Base-by-base conservation (phyloP, 2,888 invertebrate species). In the Acleris literana region DNA sequence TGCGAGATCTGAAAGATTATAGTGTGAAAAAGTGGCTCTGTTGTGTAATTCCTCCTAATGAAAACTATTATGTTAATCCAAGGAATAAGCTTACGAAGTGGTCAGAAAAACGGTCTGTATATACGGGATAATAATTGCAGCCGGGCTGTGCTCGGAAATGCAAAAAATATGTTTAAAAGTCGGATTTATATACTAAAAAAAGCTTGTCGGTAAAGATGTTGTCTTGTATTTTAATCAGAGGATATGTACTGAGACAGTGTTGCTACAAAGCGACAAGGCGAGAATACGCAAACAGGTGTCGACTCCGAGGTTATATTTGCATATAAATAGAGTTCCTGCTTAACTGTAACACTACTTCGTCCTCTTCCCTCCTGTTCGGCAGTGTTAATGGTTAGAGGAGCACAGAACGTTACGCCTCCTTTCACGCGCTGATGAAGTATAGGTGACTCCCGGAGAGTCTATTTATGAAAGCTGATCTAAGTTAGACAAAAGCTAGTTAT, bases 261-360 rank as follows among this genome's bases (percentile, higher is more conserved):
- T 82, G 85, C 87, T 87, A 85, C 88, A 87, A 86, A 85, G 86
- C 87, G 85, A 82, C 80, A 84, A 86, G 89, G 78, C 77, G 86
- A 89, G 92, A 92, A 92, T 92, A 92, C 92, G 90, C 92, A 92
- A 92, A 92, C 92, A 92, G 92, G 92, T 92, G 92, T 92, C 88
- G 92, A 85, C 88, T 89, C 82, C 86, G 91, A 90, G 89, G 91
- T 86, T 91, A 88, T 92, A 92, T 92, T 92, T 92, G 92, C 92
- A 92, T 92, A 92, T 92, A 92, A 92, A 92, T 92, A 92, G 92
- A 92, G 92, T 92, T 91, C 92, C 92, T 91, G 91, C 91, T 91
- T 92, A 92, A 92, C 92, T 92, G 92, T 92, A 92, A 86, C 91
- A 87, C 84, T 81, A 79, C 72, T 82, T 82, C 81, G 87, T 92